These are phyloP conservation scores for Zosterops pallidus DNA, from an alignment of 2,113 vertebrate species.

Conservation along the genomic window DNA sequence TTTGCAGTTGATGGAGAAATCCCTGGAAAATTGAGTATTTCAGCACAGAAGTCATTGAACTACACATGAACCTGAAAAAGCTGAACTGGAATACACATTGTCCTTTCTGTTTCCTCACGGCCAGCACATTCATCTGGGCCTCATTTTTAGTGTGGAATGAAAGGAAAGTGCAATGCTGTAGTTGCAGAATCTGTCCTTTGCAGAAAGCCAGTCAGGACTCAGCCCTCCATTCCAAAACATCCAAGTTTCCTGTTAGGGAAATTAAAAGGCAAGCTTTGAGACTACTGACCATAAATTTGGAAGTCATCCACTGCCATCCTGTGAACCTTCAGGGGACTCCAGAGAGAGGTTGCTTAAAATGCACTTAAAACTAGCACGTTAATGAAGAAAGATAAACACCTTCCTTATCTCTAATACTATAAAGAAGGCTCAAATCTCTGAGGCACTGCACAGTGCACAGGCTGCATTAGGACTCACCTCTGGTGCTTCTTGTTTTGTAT, in stretches of 20 bases:
- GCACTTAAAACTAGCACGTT: background rate
- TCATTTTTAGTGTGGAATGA: background rate
- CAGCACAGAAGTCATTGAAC: background rate
- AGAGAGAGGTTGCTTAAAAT: background rate
- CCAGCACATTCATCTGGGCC: background rate
- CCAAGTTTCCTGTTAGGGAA: background rate
- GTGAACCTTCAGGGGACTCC: background rate
- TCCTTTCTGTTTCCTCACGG: background rate
- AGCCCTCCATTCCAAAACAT: background rate
- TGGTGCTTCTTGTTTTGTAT: background rate
- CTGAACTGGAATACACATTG: background rate
- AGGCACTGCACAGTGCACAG: background rate
- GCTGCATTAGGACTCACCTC: background rate
- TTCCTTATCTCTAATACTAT: background rate
- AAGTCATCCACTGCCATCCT: background rate
- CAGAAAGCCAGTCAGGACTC: background rate
- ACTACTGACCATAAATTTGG: background rate
- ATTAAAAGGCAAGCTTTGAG: background rate
- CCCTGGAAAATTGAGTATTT: constrained; percentile 2
- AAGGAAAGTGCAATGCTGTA: background rate
- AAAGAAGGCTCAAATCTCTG: background rate
- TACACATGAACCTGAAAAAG: background rate
- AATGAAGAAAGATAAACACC: background rate
- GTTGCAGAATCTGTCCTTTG: background rate
- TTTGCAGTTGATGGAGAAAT: background rate